Conservation (phyloP, 2,888 invertebrate species). For the Auanema freiburgensis region DNA sequence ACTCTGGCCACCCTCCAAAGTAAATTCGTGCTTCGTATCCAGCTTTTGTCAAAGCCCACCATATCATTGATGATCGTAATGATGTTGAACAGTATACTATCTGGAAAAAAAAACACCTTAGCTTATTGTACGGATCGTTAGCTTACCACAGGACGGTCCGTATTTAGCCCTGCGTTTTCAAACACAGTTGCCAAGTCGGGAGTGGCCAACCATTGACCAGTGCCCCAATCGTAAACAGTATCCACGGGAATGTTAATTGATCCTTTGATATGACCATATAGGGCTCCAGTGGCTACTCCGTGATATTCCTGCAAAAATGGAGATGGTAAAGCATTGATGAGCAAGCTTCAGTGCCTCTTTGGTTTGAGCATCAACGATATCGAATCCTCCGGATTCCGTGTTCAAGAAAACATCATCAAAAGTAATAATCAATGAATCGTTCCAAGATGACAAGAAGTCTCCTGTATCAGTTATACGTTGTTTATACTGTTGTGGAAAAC, state of each 20-base stretch:
- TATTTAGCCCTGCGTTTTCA: conserved; percentile 31
- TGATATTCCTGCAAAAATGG: conserved; percentile 39
- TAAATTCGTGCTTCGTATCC: conserved; percentile 53
- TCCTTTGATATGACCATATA: conserved; percentile 58
- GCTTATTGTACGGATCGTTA: too few relatives aligned
- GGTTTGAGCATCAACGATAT: conserved; percentile 60
- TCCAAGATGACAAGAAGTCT: conserved; percentile 58
- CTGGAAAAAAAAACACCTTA: conserved; percentile 24
- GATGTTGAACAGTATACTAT: conserved; percentile 51
- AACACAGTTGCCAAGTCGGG: conserved; percentile 32
- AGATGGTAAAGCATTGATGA: conserved; percentile 4
- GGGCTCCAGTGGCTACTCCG: conserved; percentile 46
- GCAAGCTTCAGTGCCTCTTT: conserved; percentile 34
- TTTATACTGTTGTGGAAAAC: neutral
- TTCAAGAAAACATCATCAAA: conserved; percentile 61
- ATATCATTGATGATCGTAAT: conserved; percentile 56
- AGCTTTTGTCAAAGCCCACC: conserved; percentile 52
- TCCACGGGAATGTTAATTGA: conserved; percentile 59
- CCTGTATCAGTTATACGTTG: conserved; percentile 27
- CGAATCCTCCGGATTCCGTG: conserved; percentile 48
- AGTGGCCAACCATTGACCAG: conserved; percentile 33
- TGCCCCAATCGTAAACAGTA: conserved; percentile 42
- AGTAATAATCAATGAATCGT: conserved; percentile 50
- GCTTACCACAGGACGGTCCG: conserved; percentile 34
- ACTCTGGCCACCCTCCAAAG: conserved; percentile 63